Base-by-base conservation (phyloP, 2,113 vertebrate species). In the Barbus barbus region DNA sequence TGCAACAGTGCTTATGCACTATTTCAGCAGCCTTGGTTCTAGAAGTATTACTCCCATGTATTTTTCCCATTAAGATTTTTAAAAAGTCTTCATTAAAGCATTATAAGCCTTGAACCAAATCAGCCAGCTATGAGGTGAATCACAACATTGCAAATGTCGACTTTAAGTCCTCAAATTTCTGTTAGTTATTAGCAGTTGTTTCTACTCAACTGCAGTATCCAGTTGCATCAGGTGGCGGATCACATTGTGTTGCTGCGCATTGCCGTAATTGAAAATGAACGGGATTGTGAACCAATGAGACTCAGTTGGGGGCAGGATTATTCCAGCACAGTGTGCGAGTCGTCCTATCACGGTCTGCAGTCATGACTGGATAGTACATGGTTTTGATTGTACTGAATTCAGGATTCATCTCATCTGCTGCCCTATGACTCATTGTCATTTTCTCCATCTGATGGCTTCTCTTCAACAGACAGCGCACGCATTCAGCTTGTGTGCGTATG, bases 401-500 rank as follows among this genome's bases (percentile, higher is more conserved):
- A 46, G 58, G 33, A 36, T 82, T 72, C 33, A 20, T 72, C 22
- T 83, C 22, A 48, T 65, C 48, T 44, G 44, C 31, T 65, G 78
- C 26, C 20, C n/a, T 60, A 28, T 77, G 84, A 60, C 48, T 85
- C 72, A 78, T 44, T 48, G 48, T 61, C 46, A 73, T 58, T 72
- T 71, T 77, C 26, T 73, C 81, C 26, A 41, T 48, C 38, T 82
- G 36, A 61, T 46, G 82, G 81, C 74, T 72, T 41, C 12, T 72
- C 36, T 72, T 72, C 22, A 24, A 24, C 13, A 36, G 33, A 67
- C n/a, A 18, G 46, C 13, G 78, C 67, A 61, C 73, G 41, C 77
- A 48, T 41, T 9, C 9, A 33, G 61, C 58, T 33, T 71, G 56
- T 74, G n/a, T 26, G 69, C n/a, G 69, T 73, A 56, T 81, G 69